A percentile compares a stretch with the other conserved stretches of the same genome.
phyloP scores from a whole-genome alignment of 2,888 invertebrate species.

The Ctena decussata region DNA sequence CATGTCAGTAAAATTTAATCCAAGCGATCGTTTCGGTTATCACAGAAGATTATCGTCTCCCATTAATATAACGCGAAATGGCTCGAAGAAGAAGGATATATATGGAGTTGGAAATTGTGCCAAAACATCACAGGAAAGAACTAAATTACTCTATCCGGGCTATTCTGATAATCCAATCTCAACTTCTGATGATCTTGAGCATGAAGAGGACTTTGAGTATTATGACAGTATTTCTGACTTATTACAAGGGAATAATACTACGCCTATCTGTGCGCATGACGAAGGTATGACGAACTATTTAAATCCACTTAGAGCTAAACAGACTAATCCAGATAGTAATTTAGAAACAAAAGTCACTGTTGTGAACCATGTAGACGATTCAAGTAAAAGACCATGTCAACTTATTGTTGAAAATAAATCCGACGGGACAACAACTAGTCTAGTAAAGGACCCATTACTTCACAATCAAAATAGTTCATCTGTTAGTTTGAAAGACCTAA shows the following conservation, averaged over 20 bases:
- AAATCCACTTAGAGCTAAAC: slow-evolving; percentile 42
- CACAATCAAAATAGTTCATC: background rate
- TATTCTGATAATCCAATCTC: slow-evolving; percentile 57
- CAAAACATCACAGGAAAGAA: background rate
- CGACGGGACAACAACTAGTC: slow-evolving; percentile 37
- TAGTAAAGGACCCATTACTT: slow-evolving; percentile 18
- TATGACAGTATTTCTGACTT: slow-evolving; percentile 65
- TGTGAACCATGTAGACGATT: background rate
- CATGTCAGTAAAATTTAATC: background rate
- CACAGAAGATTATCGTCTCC: background rate
- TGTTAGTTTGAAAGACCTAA: background rate
- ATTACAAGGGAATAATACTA: slow-evolving; percentile 44
- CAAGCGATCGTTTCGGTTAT: background rate
- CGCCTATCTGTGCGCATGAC: slow-evolving; percentile 30
- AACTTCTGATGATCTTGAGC: slow-evolving; percentile 61
- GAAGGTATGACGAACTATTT: slow-evolving; percentile 57
- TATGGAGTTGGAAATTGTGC: background rate
- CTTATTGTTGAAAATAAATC: slow-evolving; percentile 51
- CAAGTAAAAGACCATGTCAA: background rate
- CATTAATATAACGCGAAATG: background rate
- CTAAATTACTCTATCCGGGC: slow-evolving; percentile 49
- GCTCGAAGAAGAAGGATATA: background rate
- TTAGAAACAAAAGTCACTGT: background rate
- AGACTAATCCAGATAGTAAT: background rate
- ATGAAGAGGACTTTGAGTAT: slow-evolving; percentile 63